These are phyloP conservation scores for Myoxocephalus aenaeus DNA, from an alignment of 2,797 vertebrate species.

Conservation along the genomic window DNA sequence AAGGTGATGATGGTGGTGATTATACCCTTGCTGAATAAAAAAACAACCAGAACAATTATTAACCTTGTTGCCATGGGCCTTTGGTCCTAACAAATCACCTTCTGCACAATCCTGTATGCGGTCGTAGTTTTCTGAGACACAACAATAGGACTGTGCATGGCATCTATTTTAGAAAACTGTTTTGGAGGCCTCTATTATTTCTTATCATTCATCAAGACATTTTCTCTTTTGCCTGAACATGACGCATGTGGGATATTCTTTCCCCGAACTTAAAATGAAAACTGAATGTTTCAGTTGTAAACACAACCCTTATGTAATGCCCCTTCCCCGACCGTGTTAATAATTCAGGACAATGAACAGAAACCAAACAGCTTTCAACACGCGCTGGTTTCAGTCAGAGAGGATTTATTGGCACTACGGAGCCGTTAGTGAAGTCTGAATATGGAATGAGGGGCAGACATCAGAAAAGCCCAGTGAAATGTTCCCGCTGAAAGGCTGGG, in stretches of 20 bases:
- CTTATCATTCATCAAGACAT: conserved; percentile 66
- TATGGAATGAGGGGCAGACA: conserved; percentile 53
- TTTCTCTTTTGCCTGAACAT: conserved; percentile 50
- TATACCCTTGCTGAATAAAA: background rate
- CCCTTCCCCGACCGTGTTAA: conserved; percentile 68
- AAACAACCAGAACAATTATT: background rate
- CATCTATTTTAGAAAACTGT: conserved; percentile 74
- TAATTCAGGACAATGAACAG: conserved; percentile 79
- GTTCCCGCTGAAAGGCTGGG: conserved; percentile 41
- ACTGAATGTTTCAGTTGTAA: conserved; percentile 71
- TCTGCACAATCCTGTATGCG: conserved; percentile 33
- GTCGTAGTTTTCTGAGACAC: conserved; percentile 54
- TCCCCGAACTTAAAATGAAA: conserved; percentile 67
- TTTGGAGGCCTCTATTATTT: conserved; percentile 69
- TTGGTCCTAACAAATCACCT: conserved; percentile 32
- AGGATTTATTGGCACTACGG: conserved; percentile 65
- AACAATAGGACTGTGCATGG: conserved; percentile 60
- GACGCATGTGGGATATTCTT: conserved; percentile 62
- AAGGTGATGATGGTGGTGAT: background rate
- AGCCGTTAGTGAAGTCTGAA: conserved; percentile 58
- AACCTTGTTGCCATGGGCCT: conserved; percentile 22
- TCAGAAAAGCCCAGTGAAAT: conserved; percentile 45
- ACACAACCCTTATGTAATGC: conserved; percentile 78
- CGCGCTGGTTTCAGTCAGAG: conserved; percentile 69
- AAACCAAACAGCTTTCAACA: conserved; percentile 68